Conservation (phyloP, 2,113 vertebrate species). For the Strigops habroptila region DNA sequence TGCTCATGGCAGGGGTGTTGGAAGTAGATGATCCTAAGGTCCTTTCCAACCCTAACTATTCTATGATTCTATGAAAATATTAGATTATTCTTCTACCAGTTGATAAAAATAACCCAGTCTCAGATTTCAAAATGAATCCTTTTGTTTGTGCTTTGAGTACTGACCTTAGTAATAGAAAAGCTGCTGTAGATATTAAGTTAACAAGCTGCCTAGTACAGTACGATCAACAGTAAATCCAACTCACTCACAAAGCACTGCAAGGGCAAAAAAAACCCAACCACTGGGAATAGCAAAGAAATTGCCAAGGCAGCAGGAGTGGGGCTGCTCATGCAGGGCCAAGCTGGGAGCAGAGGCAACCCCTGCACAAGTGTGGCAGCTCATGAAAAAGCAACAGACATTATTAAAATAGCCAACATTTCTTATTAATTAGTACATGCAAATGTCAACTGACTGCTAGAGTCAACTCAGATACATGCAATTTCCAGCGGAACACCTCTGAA, state of each 20-base stretch:
- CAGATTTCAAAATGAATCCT: not conserved
- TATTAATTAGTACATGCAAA: not conserved
- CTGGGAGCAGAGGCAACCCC: not conserved
- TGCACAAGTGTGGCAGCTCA: not conserved
- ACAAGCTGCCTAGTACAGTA: accelerated
- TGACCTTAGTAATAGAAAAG: not conserved
- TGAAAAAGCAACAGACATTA: accelerated
- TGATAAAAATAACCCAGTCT: not conserved
- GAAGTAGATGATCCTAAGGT: no score
- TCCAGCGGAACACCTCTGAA: not conserved
- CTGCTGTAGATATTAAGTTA: not conserved
- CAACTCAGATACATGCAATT: not conserved
- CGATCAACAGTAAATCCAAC: not conserved
- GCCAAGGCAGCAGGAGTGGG: not conserved
- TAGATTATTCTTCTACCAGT: not conserved
- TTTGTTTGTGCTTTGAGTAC: not conserved
- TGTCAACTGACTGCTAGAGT: not conserved
- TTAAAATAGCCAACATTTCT: not conserved
- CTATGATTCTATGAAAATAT: not conserved
- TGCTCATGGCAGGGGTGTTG: no score
- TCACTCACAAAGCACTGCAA: not conserved
- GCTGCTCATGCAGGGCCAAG: accelerated
- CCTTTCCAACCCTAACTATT: no score
- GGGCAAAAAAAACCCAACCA: not conserved
- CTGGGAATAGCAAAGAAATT: not conserved